Evolutionary conservation across 1,140 invertebrate genomes (phyloP), one percentile per base, ranked within the genome.

Genomic region (Phocides pigmalion): DNA sequence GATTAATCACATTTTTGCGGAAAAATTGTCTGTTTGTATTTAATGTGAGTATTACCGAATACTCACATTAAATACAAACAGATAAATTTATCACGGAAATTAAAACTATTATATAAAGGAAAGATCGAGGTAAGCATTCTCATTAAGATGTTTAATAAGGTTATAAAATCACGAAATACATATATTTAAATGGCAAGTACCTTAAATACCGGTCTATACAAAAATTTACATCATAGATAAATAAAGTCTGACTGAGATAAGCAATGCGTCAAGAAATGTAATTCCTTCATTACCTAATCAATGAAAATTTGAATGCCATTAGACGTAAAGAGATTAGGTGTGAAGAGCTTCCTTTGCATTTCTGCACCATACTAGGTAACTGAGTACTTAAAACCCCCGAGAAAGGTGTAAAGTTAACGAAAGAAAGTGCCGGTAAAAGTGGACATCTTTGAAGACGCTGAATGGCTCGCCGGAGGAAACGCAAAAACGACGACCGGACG

Each of bases 361-460:
- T n/a, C 46, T 28, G 4, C 4, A 22, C 20, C 19, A 9, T 28
- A 14, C 12, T 2, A 3, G 17, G 22, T 28, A 15, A 9, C n/a
- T 5, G n/a, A 8, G 1, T 8, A n/a, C 12, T 28, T 28, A 49
- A 12, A 49, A 28, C 51, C 39, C 22, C 41, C 32, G 12, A 50
- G 37, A 63, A 51, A 59, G 16, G 22, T 15, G 3, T 28, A 28
- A 6, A n/a, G n/a, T 58, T 4, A 58, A 51, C 47, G 14, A 49
- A 81, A 72, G 82, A 84, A 84, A 82, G 74, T 70, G 62, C 41
- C 73, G 78, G 80, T 81, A 81, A 82, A 79, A 82, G 74, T 79
- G 71, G 63, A 64, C 73, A 70, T 70, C 71, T 68, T 68, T 62
- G 66, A 72, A 39, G 61, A 62, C 63, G 63, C 64, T 70, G 64